These are phyloP conservation scores for Drosophila greeni DNA, from an alignment of 2,888 invertebrate species.

Conservation along the genomic window DNA sequence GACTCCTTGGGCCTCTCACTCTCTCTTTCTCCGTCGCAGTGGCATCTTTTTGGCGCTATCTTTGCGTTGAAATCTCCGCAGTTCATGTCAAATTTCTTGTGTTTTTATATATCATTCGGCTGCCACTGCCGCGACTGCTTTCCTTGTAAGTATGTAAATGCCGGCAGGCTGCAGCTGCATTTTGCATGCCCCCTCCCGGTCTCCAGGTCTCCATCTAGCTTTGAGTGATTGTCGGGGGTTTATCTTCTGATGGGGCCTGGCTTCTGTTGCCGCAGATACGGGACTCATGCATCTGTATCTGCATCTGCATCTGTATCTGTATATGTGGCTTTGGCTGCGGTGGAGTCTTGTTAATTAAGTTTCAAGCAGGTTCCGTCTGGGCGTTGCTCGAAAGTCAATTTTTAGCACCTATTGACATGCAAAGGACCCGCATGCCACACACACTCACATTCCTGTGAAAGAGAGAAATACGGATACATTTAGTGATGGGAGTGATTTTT, in stretches of 20 bases:
- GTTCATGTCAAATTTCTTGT: slow-evolving; percentile 74
- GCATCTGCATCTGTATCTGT: slow-evolving; percentile 33
- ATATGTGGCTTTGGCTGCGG: not conserved
- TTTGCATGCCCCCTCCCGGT: slow-evolving; percentile 38
- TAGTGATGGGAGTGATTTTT: slow-evolving; percentile 6
- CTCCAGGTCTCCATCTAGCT: slow-evolving; percentile 58
- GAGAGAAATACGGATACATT: not conserved
- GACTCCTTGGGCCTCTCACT: slow-evolving; percentile 29
- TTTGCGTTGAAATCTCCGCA: slow-evolving; percentile 72
- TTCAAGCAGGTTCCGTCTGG: slow-evolving; percentile 54
- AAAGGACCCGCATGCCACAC: slow-evolving; percentile 47
- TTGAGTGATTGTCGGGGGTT: slow-evolving; percentile 75
- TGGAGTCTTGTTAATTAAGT: slow-evolving; percentile 65
- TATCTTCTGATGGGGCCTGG: slow-evolving; percentile 71
- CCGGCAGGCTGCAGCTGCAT: slow-evolving; percentile 59
- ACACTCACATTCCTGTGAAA: not conserved
- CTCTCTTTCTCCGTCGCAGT: slow-evolving; percentile 26
- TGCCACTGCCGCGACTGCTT: slow-evolving; percentile 43
- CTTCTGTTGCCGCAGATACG: slow-evolving; percentile 66
- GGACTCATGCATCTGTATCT: slow-evolving; percentile 24
- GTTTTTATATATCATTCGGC: slow-evolving; percentile 71
- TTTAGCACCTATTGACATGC: slow-evolving; percentile 73
- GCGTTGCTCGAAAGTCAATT: slow-evolving; percentile 56
- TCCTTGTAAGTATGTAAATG: slow-evolving; percentile 74
- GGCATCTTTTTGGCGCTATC: slow-evolving; percentile 72